Evolutionary conservation across 2,888 invertebrate species (phyloP).

Genomic region (Trachelus troglodyta): DNA sequence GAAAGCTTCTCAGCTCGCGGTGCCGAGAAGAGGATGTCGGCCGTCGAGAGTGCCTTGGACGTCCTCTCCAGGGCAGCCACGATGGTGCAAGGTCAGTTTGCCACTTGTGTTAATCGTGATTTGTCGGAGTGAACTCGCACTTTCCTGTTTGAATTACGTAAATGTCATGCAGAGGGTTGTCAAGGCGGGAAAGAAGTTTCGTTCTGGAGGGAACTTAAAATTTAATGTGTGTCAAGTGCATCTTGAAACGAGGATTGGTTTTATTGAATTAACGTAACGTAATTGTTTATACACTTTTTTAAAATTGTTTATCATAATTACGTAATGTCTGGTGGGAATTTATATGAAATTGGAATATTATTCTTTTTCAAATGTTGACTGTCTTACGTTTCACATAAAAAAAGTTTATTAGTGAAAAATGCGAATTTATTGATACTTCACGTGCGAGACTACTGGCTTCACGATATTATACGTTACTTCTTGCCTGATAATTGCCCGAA

Average conservation of each 20-base stretch:
- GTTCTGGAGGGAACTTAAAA: background rate
- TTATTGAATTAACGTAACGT: background rate
- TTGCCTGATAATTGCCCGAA: background rate
- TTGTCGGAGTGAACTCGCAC: background rate
- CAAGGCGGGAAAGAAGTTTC: background rate
- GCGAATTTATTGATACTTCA: background rate
- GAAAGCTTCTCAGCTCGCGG: constrained; percentile 15
- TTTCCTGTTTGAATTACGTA: background rate
- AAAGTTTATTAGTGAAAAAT: background rate
- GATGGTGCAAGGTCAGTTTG: constrained; percentile 78
- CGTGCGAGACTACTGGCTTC: background rate
- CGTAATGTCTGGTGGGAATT: background rate
- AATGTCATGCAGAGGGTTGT: background rate
- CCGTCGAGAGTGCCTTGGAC: constrained; percentile 86
- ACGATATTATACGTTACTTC: background rate
- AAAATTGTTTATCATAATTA: background rate
- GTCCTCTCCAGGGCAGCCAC: constrained; percentile 90
- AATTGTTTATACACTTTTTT: background rate
- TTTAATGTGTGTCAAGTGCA: background rate
- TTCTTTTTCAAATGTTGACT: background rate
- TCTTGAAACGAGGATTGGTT: background rate
- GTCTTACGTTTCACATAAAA: background rate
- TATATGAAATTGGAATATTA: background rate
- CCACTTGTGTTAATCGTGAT: background rate
- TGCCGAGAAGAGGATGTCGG: constrained; percentile 69